These are phyloP conservation scores for Hemichromis elongatus DNA, from an alignment of 2,113 vertebrate species.

Conservation along the genomic window DNA sequence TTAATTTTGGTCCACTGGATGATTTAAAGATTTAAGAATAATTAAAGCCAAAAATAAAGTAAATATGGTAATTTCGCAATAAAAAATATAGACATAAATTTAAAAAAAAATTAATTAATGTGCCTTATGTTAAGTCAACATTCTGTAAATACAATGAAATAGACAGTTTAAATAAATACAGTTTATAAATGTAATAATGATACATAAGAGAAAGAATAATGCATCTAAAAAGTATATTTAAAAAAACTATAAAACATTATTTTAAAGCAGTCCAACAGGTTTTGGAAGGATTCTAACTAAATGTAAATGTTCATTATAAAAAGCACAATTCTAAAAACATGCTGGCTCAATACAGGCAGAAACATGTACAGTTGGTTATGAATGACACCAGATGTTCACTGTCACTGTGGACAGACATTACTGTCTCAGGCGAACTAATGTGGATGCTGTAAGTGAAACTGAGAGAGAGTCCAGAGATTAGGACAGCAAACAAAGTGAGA, in stretches of 20 bases:
- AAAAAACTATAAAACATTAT: background rate
- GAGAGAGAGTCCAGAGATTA: background rate
- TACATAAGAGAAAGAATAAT: background rate
- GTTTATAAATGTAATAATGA: background rate
- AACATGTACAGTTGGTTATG: background rate
- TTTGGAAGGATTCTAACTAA: background rate
- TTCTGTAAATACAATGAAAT: background rate
- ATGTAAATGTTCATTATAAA: background rate
- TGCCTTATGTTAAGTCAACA: background rate
- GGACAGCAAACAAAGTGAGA: background rate
- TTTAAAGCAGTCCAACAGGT: background rate
- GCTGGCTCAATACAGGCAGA: background rate
- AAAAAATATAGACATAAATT: background rate
- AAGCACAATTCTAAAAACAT: background rate
- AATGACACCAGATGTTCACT: conserved; percentile 27
- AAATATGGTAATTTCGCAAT: background rate
- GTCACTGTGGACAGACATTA: background rate
- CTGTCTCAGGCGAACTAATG: background rate
- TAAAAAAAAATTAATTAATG: background rate
- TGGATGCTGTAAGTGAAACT: background rate
- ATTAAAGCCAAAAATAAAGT: background rate
- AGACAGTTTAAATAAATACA: background rate
- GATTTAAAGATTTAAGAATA: too few species aligned
- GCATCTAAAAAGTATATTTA: background rate
- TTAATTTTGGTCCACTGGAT: background rate